A percentile compares a stretch with the other conserved stretches of the same genome.
Conservation (phyloP, 1,140 invertebrate genomes). For the Drosophila athabasca region DNA sequence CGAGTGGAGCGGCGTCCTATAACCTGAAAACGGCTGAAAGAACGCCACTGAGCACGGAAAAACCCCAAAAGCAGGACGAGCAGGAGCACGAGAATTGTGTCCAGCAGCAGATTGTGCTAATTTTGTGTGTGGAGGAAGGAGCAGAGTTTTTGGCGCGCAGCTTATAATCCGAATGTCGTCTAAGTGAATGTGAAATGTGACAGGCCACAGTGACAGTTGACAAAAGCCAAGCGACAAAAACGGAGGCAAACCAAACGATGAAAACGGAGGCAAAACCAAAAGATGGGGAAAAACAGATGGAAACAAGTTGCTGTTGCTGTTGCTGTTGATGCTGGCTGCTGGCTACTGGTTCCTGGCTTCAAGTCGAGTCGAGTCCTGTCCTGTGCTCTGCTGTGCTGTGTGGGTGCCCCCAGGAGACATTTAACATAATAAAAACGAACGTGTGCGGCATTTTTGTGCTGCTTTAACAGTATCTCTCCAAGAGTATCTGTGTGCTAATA, state of each 20-base stretch:
- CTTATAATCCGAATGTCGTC: constrained; percentile 26
- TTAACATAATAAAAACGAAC: constrained; percentile 81
- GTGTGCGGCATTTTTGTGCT: constrained; percentile 74
- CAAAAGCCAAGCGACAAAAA: constrained; percentile 43
- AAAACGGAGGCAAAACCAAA: constrained; percentile 15
- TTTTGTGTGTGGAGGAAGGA: constrained; percentile 23
- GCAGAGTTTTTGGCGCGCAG: constrained; percentile 68
- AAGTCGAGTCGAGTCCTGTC: too few species aligned
- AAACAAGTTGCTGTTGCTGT: constrained; percentile 42
- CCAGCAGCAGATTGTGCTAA: constrained; percentile 30
- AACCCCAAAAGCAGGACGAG: background rate
- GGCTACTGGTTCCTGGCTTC: background rate
- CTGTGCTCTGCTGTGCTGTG: constrained; percentile 4
- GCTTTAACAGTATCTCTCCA: constrained; percentile 45
- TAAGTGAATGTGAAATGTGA: constrained; percentile 71
- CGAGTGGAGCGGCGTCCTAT: constrained; percentile 62
- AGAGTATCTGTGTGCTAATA: constrained; percentile 72
- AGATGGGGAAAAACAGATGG: constrained; percentile 28
- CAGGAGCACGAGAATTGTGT: constrained; percentile 18
- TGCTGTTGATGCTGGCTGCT: constrained; percentile 25
- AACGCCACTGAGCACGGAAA: background rate
- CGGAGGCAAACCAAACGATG: constrained; percentile 4
- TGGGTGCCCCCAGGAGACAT: constrained; percentile 71
- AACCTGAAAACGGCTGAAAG: constrained; percentile 53
- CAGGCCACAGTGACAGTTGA: constrained; percentile 68